Evolutionary conservation across 1,140 invertebrate genomes (phyloP), one percentile per base, ranked within the genome.

Genomic region (Drosophila mayri): DNA sequence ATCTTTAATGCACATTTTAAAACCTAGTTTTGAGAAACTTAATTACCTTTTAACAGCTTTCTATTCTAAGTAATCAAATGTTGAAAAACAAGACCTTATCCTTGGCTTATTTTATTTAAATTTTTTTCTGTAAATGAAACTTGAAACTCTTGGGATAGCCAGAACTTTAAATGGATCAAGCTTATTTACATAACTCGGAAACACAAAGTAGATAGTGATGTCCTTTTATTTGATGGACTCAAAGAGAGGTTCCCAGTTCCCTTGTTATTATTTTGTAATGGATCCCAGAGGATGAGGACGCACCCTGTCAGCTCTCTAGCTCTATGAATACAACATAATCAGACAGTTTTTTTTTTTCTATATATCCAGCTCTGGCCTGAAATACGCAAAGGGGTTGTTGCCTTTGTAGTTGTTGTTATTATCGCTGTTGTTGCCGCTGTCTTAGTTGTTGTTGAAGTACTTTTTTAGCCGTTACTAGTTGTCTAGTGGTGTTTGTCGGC

Each of bases 401-500:
- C 46, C 66, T 70, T 57, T 68, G 57, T 57, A 38, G 50, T 52
- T 58, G 49, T 67, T 54, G 43, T 57, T 49, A 41, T 66, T 62
- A 55, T 55, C 52, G 38, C 20, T 62, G 52, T 63, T 60, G 65
- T 61, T 68, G 46, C 47, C 47, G 65, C 55, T 71, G 52, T 55
- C 65, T 68, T 49, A 49, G 57, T 68, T 61, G 43, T 66, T 67
- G 47, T 38, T 70, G 37, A 55, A 70, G 66, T 70, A 67, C 63
- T 67, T 52, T 54, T 50, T 50, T 54, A 54, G 66, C 64, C 66
- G 66, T 70, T 70, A 50, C 37, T 58, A 66, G 62, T 44, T 74
- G 47, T 73, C 44, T 74, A 37, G 40, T 54, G 49, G 28, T 74
- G 71, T 73, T 74, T 87, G 83, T 83, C 85, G 76, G 84, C 83